Conservation (phyloP, 2,797 vertebrate genomes). For the Morelia viridis region DNA sequence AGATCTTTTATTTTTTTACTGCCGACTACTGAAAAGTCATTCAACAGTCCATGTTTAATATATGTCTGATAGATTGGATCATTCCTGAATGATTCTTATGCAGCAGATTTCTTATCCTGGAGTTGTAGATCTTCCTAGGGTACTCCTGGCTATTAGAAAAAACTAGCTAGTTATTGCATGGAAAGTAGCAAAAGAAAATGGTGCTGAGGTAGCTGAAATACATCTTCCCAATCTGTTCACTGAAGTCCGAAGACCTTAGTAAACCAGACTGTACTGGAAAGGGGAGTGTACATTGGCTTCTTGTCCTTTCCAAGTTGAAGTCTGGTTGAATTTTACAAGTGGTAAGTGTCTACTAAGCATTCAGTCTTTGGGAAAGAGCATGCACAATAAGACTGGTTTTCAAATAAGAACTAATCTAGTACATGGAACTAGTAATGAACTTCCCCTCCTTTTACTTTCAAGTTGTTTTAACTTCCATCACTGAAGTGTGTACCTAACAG, state of each 20-base stretch:
- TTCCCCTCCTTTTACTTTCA: conserved; percentile 34
- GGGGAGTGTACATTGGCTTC: too few relatives aligned
- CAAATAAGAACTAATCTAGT: conserved; percentile 66
- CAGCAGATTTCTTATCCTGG: neutral
- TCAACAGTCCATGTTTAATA: neutral
- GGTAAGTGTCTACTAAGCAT: conserved; percentile 60
- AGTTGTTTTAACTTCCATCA: conserved; percentile 7
- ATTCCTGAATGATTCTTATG: neutral
- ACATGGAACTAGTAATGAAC: conserved; percentile 28
- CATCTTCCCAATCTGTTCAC: neutral
- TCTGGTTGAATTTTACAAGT: conserved; percentile 72
- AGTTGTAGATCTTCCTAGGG: neutral
- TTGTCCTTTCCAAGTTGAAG: neutral
- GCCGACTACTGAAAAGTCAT: neutral
- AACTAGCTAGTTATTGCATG: neutral
- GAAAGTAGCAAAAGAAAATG: neutral
- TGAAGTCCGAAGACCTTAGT: neutral
- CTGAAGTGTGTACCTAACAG: neutral
- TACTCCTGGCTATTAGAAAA: neutral
- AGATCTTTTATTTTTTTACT: neutral
- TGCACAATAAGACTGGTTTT: conserved; percentile 61
- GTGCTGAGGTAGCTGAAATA: neutral
- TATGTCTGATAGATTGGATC: neutral
- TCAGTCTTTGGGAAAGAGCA: conserved; percentile 54
- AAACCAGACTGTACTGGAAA: neutral